Conservation (phyloP, 2,113 vertebrate genomes). For the Prinia subflava region DNA sequence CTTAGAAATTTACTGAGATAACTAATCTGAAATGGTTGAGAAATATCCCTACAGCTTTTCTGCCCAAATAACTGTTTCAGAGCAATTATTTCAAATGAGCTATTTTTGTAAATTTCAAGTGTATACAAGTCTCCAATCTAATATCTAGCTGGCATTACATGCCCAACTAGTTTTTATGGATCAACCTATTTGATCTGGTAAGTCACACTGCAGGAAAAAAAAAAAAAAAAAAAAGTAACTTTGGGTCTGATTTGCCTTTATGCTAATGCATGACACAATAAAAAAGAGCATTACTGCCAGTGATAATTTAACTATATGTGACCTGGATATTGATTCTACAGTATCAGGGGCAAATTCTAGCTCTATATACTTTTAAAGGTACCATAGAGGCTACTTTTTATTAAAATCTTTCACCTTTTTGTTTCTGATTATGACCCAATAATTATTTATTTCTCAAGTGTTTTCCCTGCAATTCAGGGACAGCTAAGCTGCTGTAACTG, state of each 20-base stretch:
- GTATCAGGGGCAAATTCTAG: neutral
- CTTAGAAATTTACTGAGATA: slow-evolving; percentile 54
- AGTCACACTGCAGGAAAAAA: neutral
- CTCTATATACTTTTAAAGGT: neutral
- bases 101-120: slow-evolving; percentile 63
- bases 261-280: neutral
- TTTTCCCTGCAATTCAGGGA: neutral
- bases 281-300: neutral
- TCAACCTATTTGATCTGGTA: neutral
- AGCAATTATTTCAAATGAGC: slow-evolving; percentile 56
- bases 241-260: neutral
- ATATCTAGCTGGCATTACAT: slow-evolving; percentile 4
- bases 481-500: neutral
- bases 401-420: neutral
- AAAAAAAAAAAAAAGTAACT: neutral
- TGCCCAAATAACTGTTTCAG: slow-evolving; percentile 37
- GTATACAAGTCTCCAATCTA: slow-evolving; percentile 47
- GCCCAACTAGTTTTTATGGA: slow-evolving; percentile 17
- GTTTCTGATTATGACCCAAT: neutral
- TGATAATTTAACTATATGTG: neutral
- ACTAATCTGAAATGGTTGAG: slow-evolving; percentile 42
- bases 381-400: neutral
- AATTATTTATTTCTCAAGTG: slow-evolving; percentile 11
- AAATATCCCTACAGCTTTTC: slow-evolving; percentile 62
- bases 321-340: neutral